Base-by-base conservation (phyloP, 1,140 invertebrate species). In the Cardiocondyla obscurior region DNA sequence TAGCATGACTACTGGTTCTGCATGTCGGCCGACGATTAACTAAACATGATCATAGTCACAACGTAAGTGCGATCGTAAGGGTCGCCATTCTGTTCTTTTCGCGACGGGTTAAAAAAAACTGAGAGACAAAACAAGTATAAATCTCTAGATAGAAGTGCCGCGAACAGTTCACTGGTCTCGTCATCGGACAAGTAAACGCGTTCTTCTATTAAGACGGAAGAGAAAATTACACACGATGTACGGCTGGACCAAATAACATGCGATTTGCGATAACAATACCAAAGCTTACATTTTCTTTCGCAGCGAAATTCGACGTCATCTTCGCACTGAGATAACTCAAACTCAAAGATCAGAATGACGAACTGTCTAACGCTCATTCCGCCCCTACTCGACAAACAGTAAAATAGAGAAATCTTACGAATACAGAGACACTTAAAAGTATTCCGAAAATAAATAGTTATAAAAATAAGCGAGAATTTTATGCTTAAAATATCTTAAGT, bases 381-480 rank as follows among this genome's bases (percentile, higher is more conserved):
- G 57, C 8, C 28, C 19, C 28, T 76, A 76, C 51, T 57, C 60
- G 65, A 65, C n/a, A 88, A 84, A 74, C 74, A 85, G 74, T 81
- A 33, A 88, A 83, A 81, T 57, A 84, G 70, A 82, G 57, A 81
- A 74, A 28, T 72, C 60, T 86, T 90, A 90, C 22, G 70, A 87
- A 87, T 87, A 85, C 51, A 85, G 28, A 85, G 28, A 60, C 81
- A 85, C 67, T 90, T 88, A 91, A 55, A 85, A 86, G 89, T 93
- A 93, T 83, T 82, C 82, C 89, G 90, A 91, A 92, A 93, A 94
- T 94, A 94, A 94, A 94, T 93, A 93, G 90, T 93, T 94, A 93
- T 90, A 93, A 94, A 94, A 93, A 93, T 93, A 94, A 93, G 92
- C 91, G 89, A 93, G 88, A 89, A 93, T 93, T 92, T 92, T 67